Base-by-base conservation (phyloP, 2,113 vertebrate genomes). In the Aegithalos caudatus region DNA sequence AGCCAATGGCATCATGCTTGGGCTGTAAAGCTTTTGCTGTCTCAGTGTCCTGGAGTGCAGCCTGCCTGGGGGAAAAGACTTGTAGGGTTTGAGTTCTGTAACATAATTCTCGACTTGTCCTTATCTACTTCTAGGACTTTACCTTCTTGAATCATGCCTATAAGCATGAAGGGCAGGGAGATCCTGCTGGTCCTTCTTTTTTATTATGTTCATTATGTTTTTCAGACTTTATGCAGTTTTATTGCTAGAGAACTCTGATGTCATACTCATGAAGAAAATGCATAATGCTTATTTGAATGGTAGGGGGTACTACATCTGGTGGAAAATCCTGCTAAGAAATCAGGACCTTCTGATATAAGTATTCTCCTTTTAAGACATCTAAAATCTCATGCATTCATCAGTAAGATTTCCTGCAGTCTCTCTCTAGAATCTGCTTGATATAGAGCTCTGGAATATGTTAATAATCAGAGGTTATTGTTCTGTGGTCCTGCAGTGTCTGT, bases 391-490 rank as follows among this genome's bases (percentile, higher is more conserved):
- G 51, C 22, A 62, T 94, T 92, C 40, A 69, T 84, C 60, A 66
- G 19, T 47, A 65, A 81, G 53, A 64, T 82, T 83, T 86, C 53
- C 72, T 65, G 44, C 44, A 74, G 65, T 74, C 10, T 74, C 56
- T 42, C 18, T 56, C 31, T 80, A 69, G 50, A 61, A 66, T 40
- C 15, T 84, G 19, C 47, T 79, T 85, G 31, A 64, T 76, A 15
- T 2, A 58, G 24, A 40, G 25, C 42, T 66, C 38, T 85, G 51
- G 69, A 87, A 62, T 53, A 53, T 0, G 4, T 47, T 86, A 77
- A 84, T 67, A 86, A 88, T 81, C 71, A 86, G 42, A 58, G 18
- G 20, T 57, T 78, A 48, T 70, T 93, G 27, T 92, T 77, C 66
- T 74, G 51, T 79, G 47, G 29, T 84, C 33, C 35, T 76, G 47